phyloP scores from a whole-genome alignment of 2,888 invertebrate genomes.

The Sinopyrophorus schimmeli region DNA sequence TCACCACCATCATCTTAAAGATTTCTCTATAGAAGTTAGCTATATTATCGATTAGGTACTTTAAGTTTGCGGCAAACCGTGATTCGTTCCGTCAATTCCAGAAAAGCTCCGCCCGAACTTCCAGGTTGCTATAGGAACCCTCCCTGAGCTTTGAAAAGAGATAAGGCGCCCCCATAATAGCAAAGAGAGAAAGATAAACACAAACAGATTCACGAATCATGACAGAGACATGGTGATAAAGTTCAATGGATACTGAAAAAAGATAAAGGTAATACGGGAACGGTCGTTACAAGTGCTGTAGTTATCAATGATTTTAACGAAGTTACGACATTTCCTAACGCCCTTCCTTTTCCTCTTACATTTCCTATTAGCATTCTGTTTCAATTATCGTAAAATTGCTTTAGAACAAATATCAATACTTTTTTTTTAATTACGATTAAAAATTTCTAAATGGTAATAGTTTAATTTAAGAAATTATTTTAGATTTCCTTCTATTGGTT shows the following conservation, averaged over 20 bases:
- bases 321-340: too few relatives aligned
- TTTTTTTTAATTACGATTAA: too few relatives aligned
- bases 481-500: too few relatives aligned
- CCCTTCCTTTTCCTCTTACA: too few relatives aligned
- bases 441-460: too few relatives aligned
- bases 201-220: constrained; percentile 41
- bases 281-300: constrained; percentile 13
- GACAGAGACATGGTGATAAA: constrained; percentile 43
- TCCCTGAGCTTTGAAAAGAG: constrained; percentile 42
- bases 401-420: too few relatives aligned
- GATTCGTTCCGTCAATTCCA: constrained; percentile 53
- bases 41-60: constrained; percentile 53
- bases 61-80: constrained; percentile 56
- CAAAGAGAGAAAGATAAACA: constrained; percentile 29
- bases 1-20: constrained; percentile 35
- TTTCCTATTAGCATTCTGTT: too few relatives aligned
- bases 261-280: constrained; percentile 22
- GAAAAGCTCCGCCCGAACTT: constrained; percentile 53
- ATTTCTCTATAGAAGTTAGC: constrained; percentile 41
- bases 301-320: too few relatives aligned
- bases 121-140: constrained; percentile 51
- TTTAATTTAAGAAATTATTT: too few relatives aligned
- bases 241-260: constrained; percentile 31
- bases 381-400: too few relatives aligned
- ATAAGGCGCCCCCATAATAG: constrained; percentile 34